Evolutionary conservation across 2,797 vertebrate genomes (phyloP), one percentile per base, ranked within the genome.

Genomic region (Parotocinclus haroldoi): DNA sequence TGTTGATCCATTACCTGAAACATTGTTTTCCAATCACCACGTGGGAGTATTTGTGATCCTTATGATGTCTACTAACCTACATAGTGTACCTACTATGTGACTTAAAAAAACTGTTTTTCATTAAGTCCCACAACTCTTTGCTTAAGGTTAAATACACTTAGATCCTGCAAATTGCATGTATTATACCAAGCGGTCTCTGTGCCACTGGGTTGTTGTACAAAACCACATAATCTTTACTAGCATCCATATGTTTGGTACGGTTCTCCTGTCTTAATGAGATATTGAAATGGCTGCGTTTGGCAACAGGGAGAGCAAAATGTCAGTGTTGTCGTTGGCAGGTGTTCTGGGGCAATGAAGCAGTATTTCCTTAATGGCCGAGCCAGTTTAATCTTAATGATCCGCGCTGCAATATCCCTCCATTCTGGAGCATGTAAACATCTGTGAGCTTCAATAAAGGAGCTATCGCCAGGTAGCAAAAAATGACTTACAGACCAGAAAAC

Each of bases 11-110:
- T 91, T 89, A 84, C 83, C 78, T 81, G 89, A 85, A 87, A 81
- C 86, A 89, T 89, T 86, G 84, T 87, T 88, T 90, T 89, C 80
- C 83, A 86, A n/a, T n/a, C n/a, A n/a, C n/a, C n/a, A n/a, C n/a
- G n/a, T n/a, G n/a, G n/a, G n/a, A n/a, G n/a, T n/a, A n/a, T n/a
- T n/a, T n/a, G n/a, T n/a, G n/a, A n/a, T n/a, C n/a, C n/a, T n/a
- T n/a, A n/a, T n/a, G n/a, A n/a, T n/a, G n/a, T n/a, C n/a, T n/a
- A n/a, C n/a, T n/a, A n/a, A 85, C 91, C 88, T 88, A 79, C 42
- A 9, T 84, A 82, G n/a, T n/a, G n/a, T n/a, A n/a, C n/a, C n/a
- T n/a, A n/a, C n/a, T 84, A 82, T 84, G 84, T 84, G 81, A 84
- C 81, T 57, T 45, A 4, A 42, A 7, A 10, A 14, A 11, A 7